Conservation (phyloP, 2,113 vertebrate species). For the Crotalus tigris region DNA sequence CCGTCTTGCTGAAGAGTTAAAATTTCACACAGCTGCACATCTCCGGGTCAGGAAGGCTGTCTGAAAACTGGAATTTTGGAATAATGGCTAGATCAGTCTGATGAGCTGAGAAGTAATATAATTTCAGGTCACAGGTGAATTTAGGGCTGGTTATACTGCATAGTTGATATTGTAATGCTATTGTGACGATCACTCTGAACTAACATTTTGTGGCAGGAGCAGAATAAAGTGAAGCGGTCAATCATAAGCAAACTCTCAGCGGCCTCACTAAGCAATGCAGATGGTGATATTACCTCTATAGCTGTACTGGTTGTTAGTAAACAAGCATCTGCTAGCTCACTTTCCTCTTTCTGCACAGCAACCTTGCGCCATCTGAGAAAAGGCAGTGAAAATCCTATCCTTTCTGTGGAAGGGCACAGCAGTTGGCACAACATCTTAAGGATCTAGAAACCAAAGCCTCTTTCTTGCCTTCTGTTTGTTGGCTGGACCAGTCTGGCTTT, state of each 20-base stretch:
- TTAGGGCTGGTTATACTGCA: neutral
- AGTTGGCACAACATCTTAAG: neutral
- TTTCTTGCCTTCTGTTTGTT: accelerated
- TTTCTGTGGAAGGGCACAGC: neutral
- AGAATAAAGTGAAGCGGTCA: neutral
- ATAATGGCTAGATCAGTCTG: neutral
- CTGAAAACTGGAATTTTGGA: neutral
- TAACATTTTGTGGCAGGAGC: neutral
- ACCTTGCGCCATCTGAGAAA: neutral
- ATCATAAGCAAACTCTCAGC: neutral
- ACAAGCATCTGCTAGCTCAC: neutral
- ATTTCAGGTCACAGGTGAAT: neutral
- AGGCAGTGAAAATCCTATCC: neutral
- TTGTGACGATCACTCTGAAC: neutral
- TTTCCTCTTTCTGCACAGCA: neutral
- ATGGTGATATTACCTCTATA: neutral
- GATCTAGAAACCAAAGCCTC: neutral
- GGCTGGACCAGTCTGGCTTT: neutral
- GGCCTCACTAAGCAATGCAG: neutral
- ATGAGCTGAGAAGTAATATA: neutral
- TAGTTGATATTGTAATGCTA: neutral
- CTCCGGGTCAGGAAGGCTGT: neutral
- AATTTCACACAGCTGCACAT: neutral
- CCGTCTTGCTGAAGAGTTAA: neutral
- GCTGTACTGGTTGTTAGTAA: neutral